A percentile compares a stretch with the other conserved stretches of the same genome.
Conservation (phyloP, 2,888 invertebrate genomes). For the Polyploca ridens region DNA sequence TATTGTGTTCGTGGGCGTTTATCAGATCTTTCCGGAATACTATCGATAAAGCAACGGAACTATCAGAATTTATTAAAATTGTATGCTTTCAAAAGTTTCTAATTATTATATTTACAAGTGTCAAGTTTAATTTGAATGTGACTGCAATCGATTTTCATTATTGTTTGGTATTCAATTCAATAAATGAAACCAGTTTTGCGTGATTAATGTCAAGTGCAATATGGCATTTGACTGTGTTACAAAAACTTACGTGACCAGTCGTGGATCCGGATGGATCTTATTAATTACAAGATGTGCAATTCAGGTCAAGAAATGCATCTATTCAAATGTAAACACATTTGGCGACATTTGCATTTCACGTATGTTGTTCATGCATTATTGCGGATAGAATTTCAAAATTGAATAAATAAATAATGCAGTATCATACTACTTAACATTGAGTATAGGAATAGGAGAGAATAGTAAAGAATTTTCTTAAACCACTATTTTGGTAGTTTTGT, state of each 20-base stretch:
- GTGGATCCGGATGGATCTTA: neutral
- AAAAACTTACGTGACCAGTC: conserved; percentile 2
- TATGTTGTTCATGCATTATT: neutral
- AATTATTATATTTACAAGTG: neutral
- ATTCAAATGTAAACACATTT: neutral
- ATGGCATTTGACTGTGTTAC: conserved; percentile 4
- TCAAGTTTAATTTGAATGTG: conserved; percentile 1
- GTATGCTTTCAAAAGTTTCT: conserved; percentile 5
- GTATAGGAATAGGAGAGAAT: too few species aligned
- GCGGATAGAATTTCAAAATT: neutral
- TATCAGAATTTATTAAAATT: neutral
- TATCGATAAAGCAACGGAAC: neutral
- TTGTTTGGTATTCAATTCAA: neutral
- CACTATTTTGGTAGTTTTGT: too few species aligned
- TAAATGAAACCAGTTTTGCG: neutral
- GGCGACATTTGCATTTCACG: neutral
- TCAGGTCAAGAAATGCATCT: conserved; percentile 17
- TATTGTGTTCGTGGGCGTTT: conserved; percentile 5
- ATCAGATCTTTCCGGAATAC: neutral
- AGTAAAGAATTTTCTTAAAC: too few species aligned
- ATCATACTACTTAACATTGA: neutral
- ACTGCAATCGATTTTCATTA: neutral
- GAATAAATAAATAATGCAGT: neutral
- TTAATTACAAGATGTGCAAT: conserved; percentile 7
- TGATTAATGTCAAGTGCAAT: conserved; percentile 9